Base-by-base conservation (phyloP, 2,888 invertebrate genomes). In the Eilema caniola region DNA sequence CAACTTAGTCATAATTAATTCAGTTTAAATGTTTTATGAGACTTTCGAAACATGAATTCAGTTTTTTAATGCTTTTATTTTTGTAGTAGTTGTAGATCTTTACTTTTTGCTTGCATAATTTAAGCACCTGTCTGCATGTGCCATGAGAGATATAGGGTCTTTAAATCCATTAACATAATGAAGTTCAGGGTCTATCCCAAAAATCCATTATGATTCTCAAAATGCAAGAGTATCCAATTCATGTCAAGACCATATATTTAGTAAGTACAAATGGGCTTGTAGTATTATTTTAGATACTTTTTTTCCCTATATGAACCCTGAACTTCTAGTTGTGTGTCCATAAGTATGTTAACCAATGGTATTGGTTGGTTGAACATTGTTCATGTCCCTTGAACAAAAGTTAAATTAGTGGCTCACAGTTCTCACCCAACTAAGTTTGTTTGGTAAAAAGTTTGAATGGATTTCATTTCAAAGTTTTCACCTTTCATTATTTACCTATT, bases 401-500 rank as follows among this genome's bases (percentile, higher is more conserved):
- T 90, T 89, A 85, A 89, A 90, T 90, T 87, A 89, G 84, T 84
- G 84, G 81, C 74, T 78, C 86, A 84, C 83, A 84, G 66, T 74
- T 62, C 65, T 68, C 81, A 73, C 80, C 78, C 80, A 85, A 85
- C 85, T 82, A 86, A 90, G 80, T 90, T 89, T 85, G 85, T 83
- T 86, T 85, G 81, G 86, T 82, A 85, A 85, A 87, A 91, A 92
- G 85, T 91, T 92, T 86, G 85, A 88, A 91, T 90, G 88, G 86
- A 88, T 89, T 83, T 91, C 85, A 89, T 90, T 91, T 85, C 81
- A 85, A 92, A 93, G 87, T 93, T 92, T 85, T 83, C 81, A 84
- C 88, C 86, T 89, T 86, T 88, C 87, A 89, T 90, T 92, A 91
- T 90, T 89, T 87, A 88, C 89, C 85, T 89, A 87, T 90, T 90